Base-by-base conservation (phyloP, 2,113 vertebrate species). In the Scytalopus superciliaris region DNA sequence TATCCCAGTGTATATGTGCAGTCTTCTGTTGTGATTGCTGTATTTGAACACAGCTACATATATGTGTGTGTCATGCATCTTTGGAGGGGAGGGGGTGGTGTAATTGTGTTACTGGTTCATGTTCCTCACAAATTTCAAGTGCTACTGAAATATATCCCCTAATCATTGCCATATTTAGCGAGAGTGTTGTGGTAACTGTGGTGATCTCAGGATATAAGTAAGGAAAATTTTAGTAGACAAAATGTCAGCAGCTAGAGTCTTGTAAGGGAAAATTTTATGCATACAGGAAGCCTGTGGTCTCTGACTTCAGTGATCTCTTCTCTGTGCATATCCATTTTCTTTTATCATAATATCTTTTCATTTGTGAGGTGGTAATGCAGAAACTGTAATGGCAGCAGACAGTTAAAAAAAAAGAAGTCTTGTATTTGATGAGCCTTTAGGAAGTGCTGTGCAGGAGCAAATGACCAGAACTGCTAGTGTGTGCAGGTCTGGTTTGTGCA, bases 41-140 rank as follows among this genome's bases (percentile, higher is more conserved):
- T 31, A 6, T 50, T 25, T 74, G 49, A 77, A 75, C 33, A 62
- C 66, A 50, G 63, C 42, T 63, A 33, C 7, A n/a, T n/a, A 2
- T 11, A 7, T 21, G 11, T 1, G 0, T 33, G 23, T 56, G 10
- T 72, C 3, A 1, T 33, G 35, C 31, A 15, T 63, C 13, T 53
- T 35, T 62, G 39, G 31, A 62, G 49, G n/a, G 53, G 24, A 28
- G 27, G 42, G 24, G 25, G 33, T 66, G 35, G 47, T 23, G 5
- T 33, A 27, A 30, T 30, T 31, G 13, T 60, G 17, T 74, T 53
- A n/a, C 23, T 66, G 69, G 13, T 55, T 52, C 30, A 4, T 10
- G 0, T 62, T 75, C 75, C 45, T 94, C 21, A 60, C 2, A 3
- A n/a, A 45, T 67, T 93, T 64, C 47, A 66, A 56, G 24, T 52